Percentiles rank a stretch among this genome's conserved stretches.
Evolutionary conservation across 2,113 vertebrate genomes (phyloP).

Genomic region (Edolisoma coerulescens): DNA sequence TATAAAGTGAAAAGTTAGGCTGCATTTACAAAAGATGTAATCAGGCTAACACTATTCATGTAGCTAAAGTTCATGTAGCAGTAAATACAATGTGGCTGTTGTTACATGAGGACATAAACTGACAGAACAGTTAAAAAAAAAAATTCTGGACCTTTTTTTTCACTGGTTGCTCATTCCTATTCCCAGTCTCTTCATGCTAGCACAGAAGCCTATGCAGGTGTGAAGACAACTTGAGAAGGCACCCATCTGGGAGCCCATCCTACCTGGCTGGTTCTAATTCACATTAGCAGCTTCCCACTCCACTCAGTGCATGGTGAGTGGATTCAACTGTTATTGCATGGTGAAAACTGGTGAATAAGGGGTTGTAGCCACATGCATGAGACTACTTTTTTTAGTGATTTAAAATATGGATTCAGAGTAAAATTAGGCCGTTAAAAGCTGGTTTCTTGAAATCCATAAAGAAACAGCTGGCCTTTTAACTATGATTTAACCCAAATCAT

Average conservation of each 20-base stretch:
- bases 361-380: rapidly evolving
- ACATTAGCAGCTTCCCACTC: not conserved
- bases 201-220: not conserved
- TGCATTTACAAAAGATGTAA: not conserved
- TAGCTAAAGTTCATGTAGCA: not conserved
- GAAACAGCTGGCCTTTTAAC: not conserved
- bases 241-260: not conserved
- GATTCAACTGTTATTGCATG: not conserved
- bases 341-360: not conserved
- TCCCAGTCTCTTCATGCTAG: not conserved
- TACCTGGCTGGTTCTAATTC: not conserved
- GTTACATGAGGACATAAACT: not conserved
- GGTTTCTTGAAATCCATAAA: not conserved
- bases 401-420: not conserved
- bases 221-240: not conserved
- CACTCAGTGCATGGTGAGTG: not conserved
- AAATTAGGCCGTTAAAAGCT: not conserved
- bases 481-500: not conserved
- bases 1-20: not conserved
- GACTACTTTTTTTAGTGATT: not conserved
- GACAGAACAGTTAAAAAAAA: not conserved
- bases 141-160: not conserved
- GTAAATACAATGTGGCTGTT: not conserved
- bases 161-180: not conserved
- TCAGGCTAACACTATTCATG: not conserved